These are phyloP conservation scores for Noctua fimbriata DNA, from an alignment of 2,888 invertebrate genomes.

Conservation along the genomic window DNA sequence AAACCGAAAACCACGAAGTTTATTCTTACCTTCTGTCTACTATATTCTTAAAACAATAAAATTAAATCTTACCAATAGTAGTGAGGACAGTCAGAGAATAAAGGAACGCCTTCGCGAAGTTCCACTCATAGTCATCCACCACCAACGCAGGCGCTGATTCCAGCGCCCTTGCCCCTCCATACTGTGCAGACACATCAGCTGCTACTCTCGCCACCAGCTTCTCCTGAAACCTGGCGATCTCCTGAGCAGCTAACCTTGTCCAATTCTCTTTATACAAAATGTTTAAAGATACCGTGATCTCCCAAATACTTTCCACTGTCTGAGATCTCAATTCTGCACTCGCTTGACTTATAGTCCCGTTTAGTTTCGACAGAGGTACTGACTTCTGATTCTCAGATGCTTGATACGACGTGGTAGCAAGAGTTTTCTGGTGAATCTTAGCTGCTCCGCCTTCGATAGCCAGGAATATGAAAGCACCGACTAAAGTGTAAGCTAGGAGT, in stretches of 20 bases:
- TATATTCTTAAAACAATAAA: neutral
- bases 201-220: constrained; percentile 94
- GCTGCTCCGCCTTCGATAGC: constrained; percentile 94
- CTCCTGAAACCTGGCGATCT: constrained; percentile 94
- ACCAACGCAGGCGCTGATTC: constrained; percentile 85
- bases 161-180: constrained; percentile 84
- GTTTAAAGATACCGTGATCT: constrained; percentile 96
- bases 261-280: constrained; percentile 97
- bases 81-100: constrained; percentile 98
- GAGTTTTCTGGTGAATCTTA: constrained; percentile 88
- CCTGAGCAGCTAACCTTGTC: constrained; percentile 95
- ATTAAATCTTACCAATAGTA: constrained; percentile 93
- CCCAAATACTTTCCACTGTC: constrained; percentile 97
- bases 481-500: constrained; percentile 93
- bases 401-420: constrained; percentile 88
- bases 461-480: constrained; percentile 95
- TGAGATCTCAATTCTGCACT: constrained; percentile 87
- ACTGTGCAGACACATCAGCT: constrained; percentile 93
- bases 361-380: constrained; percentile 79
- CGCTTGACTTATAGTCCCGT: constrained; percentile 84
- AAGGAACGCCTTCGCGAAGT: constrained; percentile 96
- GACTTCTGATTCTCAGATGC: constrained; percentile 81
- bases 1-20: neutral
- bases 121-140: constrained; percentile 94
- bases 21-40: neutral